Evolutionary conservation across 2,797 vertebrate genomes (phyloP).

Genomic region (Gymnodraco acuticeps): DNA sequence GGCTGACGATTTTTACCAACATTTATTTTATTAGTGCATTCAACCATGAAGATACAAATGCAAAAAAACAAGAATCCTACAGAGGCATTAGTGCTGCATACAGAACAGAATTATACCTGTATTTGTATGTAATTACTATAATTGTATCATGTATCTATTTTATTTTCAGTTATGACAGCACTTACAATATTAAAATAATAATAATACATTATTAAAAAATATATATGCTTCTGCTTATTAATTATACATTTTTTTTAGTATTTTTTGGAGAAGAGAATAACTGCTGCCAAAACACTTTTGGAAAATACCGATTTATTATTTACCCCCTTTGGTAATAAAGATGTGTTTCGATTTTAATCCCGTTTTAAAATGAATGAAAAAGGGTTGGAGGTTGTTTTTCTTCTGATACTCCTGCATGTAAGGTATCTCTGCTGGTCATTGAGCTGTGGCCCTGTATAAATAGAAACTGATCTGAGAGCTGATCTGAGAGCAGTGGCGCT

Average conservation of each 20-base stretch:
- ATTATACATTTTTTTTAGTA: background rate
- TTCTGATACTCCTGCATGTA: slow-evolving; percentile 9
- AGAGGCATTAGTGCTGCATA: no score
- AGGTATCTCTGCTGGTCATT: slow-evolving; percentile 41
- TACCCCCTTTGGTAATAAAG: background rate
- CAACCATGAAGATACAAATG: no score
- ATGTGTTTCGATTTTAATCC: background rate
- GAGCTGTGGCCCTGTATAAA: slow-evolving; percentile 52
- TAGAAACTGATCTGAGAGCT: slow-evolving; percentile 68
- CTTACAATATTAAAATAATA: no score
- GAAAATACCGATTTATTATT: slow-evolving; percentile 13
- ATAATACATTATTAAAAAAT: no score
- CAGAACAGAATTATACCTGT: no score
- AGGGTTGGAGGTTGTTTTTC: no score
- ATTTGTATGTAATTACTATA: background rate
- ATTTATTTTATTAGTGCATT: no score
- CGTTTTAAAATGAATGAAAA: no score
- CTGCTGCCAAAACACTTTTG: slow-evolving; percentile 28
- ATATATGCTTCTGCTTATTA: background rate
- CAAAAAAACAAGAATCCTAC: no score
- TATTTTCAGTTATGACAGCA: no score
- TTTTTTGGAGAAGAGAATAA: background rate
- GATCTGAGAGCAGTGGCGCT: slow-evolving; percentile 57
- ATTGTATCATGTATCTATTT: background rate
- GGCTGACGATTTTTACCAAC: no score